Evolutionary conservation across 37 sponge, comb jelly and placozoan genomes (phyloP).

Genomic region (Theonella swinhoei): DNA sequence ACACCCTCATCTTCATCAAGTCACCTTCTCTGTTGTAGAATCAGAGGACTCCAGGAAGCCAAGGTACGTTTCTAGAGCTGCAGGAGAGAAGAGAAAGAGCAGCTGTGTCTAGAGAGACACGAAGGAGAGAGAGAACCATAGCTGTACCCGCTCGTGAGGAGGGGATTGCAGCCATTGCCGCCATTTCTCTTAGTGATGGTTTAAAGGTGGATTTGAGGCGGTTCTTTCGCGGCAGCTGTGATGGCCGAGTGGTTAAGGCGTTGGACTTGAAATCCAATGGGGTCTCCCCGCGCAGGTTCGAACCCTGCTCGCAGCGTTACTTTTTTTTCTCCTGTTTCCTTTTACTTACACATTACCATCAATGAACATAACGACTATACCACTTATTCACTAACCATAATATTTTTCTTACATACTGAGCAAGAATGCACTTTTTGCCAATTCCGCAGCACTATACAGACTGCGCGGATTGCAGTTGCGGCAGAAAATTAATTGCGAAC

Average conservation of each 20-base stretch:
- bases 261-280: constrained; percentile 99
- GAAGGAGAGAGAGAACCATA: neutral
- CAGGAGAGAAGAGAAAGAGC: neutral
- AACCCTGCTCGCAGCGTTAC: constrained; percentile 99
- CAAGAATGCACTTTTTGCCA: no score
- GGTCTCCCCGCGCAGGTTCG: constrained; percentile 99
- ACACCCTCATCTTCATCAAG: no score
- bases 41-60: constrained; percentile 72
- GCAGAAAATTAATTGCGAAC: no score
- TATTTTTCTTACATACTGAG: neutral
- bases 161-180: neutral
- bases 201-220: neutral
- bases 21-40: constrained; percentile 34
- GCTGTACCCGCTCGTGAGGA: neutral
- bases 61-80: constrained; percentile 59
- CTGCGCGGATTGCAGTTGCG: no score
- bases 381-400: neutral
- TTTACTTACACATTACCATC: no score
- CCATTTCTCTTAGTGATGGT: neutral
- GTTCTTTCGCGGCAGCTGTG: constrained; percentile 64
- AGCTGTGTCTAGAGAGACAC: neutral
- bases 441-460: no score
- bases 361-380: neutral
- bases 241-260: constrained; percentile 99
- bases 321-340: constrained; percentile 56